These are phyloP conservation scores for Indri indri DNA, from an alignment of 2,113 vertebrate genomes.

Conservation along the genomic window DNA sequence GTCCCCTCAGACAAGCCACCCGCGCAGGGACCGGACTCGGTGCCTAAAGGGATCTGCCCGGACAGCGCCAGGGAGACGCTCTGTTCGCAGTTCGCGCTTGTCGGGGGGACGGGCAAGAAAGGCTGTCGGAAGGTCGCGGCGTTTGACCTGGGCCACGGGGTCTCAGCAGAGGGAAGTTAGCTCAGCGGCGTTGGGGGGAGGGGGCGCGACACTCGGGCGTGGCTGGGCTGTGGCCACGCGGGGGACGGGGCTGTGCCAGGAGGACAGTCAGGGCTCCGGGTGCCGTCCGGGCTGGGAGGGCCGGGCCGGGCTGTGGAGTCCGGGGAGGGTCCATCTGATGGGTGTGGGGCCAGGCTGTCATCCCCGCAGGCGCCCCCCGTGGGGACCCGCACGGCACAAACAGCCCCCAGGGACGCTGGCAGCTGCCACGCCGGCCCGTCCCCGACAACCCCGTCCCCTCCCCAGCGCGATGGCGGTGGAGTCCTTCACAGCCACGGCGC, in stretches of 20 bases:
- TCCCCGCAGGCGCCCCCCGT: no score
- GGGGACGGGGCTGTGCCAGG: neutral
- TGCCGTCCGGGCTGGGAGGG: neutral
- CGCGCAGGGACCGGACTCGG: accelerated
- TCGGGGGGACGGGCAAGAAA: neutral
- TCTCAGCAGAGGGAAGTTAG: neutral
- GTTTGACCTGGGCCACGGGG: neutral
- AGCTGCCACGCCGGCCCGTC: neutral
- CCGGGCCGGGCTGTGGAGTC: neutral
- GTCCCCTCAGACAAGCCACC: neutral
- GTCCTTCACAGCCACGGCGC: constrained; percentile 92
- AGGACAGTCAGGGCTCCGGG: neutral
- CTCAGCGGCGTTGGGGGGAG: neutral
- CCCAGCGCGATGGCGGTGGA: constrained; percentile 96
- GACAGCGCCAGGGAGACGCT: neutral
- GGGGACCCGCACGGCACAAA: neutral
- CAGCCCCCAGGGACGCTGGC: neutral
- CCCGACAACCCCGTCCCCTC: neutral
- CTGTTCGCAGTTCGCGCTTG: neutral
- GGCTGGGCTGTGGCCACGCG: neutral
- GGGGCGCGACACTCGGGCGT: accelerated
- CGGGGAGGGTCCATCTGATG: neutral
- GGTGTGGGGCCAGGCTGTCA: neutral
- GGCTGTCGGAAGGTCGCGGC: neutral
- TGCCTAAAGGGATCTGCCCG: neutral